A percentile compares a stretch with the other conserved stretches of the same genome.
phyloP scores from a whole-genome alignment of 1,140 invertebrate species.

The Periplaneta americana region DNA sequence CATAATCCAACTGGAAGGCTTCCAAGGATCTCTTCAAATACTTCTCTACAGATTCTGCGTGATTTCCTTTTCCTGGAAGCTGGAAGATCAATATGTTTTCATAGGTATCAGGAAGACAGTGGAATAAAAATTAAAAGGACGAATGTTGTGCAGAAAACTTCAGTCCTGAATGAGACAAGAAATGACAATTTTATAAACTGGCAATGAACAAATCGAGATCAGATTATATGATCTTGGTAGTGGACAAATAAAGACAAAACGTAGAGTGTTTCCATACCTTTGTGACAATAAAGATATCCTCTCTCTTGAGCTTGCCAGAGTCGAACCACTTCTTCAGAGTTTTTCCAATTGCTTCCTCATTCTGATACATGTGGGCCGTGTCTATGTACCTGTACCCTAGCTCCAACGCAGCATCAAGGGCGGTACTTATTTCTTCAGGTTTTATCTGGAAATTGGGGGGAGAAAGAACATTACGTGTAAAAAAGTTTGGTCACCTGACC shows the following conservation, averaged over 20 bases:
- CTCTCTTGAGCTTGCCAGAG: constrained; percentile 32
- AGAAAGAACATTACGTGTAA: no score
- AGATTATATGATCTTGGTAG: no score
- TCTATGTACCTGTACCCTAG: constrained; percentile 44
- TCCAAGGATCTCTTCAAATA: constrained; percentile 51
- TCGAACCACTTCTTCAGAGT: constrained; percentile 36
- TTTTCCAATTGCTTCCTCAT: constrained; percentile 38
- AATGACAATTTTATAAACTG: no score
- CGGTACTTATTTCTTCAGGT: constrained; percentile 30
- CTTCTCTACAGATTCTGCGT: constrained; percentile 44
- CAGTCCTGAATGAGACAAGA: no score
- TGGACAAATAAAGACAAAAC: not conserved
- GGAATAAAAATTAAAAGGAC: no score
- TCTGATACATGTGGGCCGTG: constrained; percentile 40
- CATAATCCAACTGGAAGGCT: constrained; percentile 62
- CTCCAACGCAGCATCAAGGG: constrained; percentile 37
- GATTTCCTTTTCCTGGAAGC: constrained; percentile 43
- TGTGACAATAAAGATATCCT: constrained; percentile 40
- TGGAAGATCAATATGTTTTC: constrained; percentile 35
- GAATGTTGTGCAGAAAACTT: no score
- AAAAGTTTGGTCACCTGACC: no score
- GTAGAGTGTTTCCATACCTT: constrained; percentile 33
- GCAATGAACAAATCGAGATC: no score
- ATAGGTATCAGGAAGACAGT: constrained; percentile 26
- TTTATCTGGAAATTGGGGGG: constrained; percentile 15